Evolutionary conservation across 2,888 invertebrate species (phyloP).

Genomic region (Drosophila algonquin): DNA sequence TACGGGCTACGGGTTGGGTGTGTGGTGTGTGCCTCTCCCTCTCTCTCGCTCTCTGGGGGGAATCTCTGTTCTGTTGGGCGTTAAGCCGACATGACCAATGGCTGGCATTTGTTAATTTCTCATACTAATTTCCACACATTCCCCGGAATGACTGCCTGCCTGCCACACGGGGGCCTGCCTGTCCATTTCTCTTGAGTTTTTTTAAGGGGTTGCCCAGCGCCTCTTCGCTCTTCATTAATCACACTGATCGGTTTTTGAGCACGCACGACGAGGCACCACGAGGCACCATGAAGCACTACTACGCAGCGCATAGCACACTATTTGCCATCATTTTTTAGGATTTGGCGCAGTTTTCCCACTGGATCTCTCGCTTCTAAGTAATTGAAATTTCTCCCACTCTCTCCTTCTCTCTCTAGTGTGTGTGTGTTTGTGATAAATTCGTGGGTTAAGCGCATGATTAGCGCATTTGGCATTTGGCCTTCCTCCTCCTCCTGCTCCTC

Average conservation of each 20-base stretch:
- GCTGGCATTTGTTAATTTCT: slow-evolving; percentile 75
- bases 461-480: slow-evolving; percentile 56
- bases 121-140: slow-evolving; percentile 61
- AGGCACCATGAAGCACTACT: neutral
- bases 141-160: neutral
- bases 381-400: slow-evolving; percentile 59
- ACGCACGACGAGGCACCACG: slow-evolving; percentile 43
- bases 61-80: slow-evolving; percentile 42
- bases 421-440: slow-evolving; percentile 66
- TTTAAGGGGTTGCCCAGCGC: slow-evolving; percentile 11
- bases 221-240: slow-evolving; percentile 73
- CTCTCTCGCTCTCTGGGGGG: slow-evolving; percentile 7
- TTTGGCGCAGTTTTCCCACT: slow-evolving; percentile 57
- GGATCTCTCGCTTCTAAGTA: slow-evolving; percentile 45
- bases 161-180: slow-evolving; percentile 37
- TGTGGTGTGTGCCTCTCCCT: too few species aligned
- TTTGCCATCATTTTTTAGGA: slow-evolving; percentile 79
- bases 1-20: neutral
- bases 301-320: slow-evolving; percentile 43
- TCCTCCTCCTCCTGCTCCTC: slow-evolving; percentile 1
- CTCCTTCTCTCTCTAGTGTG: too few species aligned
- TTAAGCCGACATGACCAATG: slow-evolving; percentile 79
- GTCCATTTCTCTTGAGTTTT: slow-evolving; percentile 34
- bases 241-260: slow-evolving; percentile 80
- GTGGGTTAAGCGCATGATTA: slow-evolving; percentile 75